Evolutionary conservation across 2,113 vertebrate species (phyloP).

Genomic region (Smithornis capensis): DNA sequence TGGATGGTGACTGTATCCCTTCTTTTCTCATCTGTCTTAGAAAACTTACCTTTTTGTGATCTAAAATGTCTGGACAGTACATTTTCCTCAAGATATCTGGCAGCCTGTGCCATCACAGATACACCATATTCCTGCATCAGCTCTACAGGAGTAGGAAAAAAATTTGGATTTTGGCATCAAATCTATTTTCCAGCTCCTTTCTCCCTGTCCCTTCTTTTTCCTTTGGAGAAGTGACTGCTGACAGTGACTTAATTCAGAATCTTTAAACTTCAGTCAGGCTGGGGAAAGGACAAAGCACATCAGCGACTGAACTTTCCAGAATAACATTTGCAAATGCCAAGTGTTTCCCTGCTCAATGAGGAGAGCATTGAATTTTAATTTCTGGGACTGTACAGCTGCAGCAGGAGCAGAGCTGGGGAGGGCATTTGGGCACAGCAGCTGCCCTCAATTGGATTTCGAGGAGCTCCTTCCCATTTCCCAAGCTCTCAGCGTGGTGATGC

Average conservation of each 20-base stretch:
- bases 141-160: not conserved
- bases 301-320: constrained; percentile 9
- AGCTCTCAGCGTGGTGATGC: not conserved
- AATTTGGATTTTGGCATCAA: fast-evolving
- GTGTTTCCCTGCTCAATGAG: not conserved
- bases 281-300: not conserved
- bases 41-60: not conserved
- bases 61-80: not conserved
- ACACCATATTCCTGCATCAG: not conserved
- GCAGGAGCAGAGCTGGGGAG: not conserved
- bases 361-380: constrained; percentile 27
- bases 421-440: not conserved
- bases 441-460: not conserved
- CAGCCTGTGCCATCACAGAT: not conserved
- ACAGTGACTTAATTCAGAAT: not conserved
- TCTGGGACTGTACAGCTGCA: not conserved
- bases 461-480: not conserved
- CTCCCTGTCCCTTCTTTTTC: not conserved
- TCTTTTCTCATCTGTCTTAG: not conserved
- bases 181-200: not conserved
- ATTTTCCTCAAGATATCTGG: not conserved
- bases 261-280: not conserved
- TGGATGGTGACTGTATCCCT: too few relatives aligned
- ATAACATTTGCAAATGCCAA: constrained; percentile 56
- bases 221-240: not conserved